Evolutionary conservation across 2,797 vertebrate genomes (phyloP).

Genomic region (Pseudochirops corinnae): DNA sequence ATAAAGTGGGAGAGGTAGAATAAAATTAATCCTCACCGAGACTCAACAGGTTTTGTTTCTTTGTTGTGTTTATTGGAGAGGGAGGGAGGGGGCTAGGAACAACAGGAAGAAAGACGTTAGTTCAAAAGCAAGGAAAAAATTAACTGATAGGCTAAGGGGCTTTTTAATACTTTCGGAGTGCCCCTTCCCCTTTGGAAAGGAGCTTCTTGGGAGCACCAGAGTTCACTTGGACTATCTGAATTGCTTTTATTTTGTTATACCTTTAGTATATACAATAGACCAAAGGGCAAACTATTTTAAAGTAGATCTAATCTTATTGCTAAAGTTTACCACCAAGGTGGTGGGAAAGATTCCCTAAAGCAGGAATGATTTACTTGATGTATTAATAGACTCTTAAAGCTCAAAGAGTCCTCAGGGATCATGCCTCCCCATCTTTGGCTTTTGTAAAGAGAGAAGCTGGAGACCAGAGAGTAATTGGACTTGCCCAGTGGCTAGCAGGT

Average conservation of each 20-base stretch:
- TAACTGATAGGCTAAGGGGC: constrained; percentile 1
- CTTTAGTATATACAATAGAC: neutral
- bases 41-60: constrained; percentile 26
- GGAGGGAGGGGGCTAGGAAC: neutral
- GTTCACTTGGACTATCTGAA: neutral
- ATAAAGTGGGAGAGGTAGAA: constrained; percentile 44
- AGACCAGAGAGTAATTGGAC: neutral
- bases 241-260: neutral
- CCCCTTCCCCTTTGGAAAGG: constrained; percentile 54
- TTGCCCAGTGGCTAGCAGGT: neutral
- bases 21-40: constrained; percentile 4
- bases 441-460: neutral
- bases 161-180: constrained; percentile 32
- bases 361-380: neutral
- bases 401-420: neutral
- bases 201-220: constrained; percentile 24
- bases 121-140: constrained; percentile 56
- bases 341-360: neutral
- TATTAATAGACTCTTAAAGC: neutral
- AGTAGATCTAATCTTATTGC: neutral
- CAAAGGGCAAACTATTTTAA: neutral
- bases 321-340: neutral
- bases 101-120: constrained; percentile 39
- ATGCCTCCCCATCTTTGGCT: neutral
- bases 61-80: constrained; percentile 36